Percentiles rank a stretch among this genome's conserved stretches.
Evolutionary conservation across 1,140 invertebrate genomes (phyloP).

Genomic region (Pemphigus obesinymphae): DNA sequence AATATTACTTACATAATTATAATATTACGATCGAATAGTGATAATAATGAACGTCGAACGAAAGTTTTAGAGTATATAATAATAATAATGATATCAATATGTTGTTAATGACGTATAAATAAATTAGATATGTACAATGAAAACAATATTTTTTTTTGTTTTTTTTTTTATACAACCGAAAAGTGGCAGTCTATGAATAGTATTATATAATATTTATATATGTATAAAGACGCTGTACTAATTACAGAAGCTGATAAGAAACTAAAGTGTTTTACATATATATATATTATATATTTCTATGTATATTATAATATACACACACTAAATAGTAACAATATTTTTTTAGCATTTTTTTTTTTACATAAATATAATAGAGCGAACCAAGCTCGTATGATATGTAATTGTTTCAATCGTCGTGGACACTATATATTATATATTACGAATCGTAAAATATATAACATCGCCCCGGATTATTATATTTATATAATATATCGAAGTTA

Average conservation of each 20-base stretch:
- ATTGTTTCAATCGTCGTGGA: slow-evolving; percentile 1
- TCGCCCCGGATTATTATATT: background rate
- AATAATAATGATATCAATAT: too few relatives aligned
- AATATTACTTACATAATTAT: background rate
- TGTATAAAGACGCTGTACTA: background rate
- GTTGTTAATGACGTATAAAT: background rate
- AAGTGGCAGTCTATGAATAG: slow-evolving; percentile 23
- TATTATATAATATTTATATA: background rate
- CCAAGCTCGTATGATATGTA: slow-evolving; percentile 38
- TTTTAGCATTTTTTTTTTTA: background rate
- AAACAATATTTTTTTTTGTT: too few relatives aligned
- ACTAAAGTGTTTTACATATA: slow-evolving; percentile 3
- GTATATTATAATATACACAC: slow-evolving; percentile 16
- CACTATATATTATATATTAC: background rate
- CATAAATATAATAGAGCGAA: slow-evolving; percentile 17
- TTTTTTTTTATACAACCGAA: slow-evolving; percentile 36
- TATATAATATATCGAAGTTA: background rate
- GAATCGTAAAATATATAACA: too few relatives aligned
- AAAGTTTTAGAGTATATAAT: background rate
- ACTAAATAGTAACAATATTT: slow-evolving; percentile 21
- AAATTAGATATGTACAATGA: slow-evolving; percentile 22
- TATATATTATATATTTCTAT: slow-evolving; percentile 2
- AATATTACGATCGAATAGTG: background rate
- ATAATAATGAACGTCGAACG: background rate
- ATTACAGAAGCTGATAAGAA: slow-evolving; percentile 33